Evolutionary conservation across 2,888 invertebrate genomes (phyloP).

Genomic region (Bursaphelenchus okinawaensis): DNA sequence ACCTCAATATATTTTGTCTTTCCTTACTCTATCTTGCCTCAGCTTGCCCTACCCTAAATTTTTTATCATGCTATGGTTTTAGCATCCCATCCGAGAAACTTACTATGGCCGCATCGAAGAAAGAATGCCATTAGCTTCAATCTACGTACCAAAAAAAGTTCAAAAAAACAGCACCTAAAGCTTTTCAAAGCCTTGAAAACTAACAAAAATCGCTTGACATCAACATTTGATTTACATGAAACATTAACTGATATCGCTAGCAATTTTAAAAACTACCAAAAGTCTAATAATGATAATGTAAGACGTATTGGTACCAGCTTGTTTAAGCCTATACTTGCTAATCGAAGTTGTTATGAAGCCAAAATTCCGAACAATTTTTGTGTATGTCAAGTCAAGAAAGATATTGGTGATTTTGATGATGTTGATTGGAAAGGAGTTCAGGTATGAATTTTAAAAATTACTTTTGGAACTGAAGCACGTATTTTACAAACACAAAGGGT

Average conservation of each 20-base stretch:
- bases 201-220: conserved; percentile 52
- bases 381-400: conserved; percentile 28
- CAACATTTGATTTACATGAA: conserved; percentile 60
- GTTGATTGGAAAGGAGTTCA: neutral
- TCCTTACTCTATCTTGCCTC: no score
- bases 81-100: conserved; percentile 55
- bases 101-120: conserved; percentile 60
- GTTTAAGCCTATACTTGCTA: conserved; percentile 25
- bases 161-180: conserved; percentile 43
- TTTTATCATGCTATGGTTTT: no score
- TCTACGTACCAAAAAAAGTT: conserved; percentile 58
- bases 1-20: no score
- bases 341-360: conserved; percentile 39
- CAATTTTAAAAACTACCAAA: neutral
- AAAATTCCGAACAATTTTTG: conserved; percentile 45
- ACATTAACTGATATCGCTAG: conserved; percentile 41
- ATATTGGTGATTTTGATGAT: conserved; percentile 5
- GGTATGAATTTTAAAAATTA: neutral
- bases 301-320: conserved; percentile 32
- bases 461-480: neutral
- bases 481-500: neutral
- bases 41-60: no score
- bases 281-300: conserved; percentile 17
- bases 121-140: conserved; percentile 59
- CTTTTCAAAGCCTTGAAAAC: conserved; percentile 7